These are phyloP conservation scores for Poecilia latipinna DNA, from an alignment of 2,113 vertebrate genomes.

Conservation along the genomic window DNA sequence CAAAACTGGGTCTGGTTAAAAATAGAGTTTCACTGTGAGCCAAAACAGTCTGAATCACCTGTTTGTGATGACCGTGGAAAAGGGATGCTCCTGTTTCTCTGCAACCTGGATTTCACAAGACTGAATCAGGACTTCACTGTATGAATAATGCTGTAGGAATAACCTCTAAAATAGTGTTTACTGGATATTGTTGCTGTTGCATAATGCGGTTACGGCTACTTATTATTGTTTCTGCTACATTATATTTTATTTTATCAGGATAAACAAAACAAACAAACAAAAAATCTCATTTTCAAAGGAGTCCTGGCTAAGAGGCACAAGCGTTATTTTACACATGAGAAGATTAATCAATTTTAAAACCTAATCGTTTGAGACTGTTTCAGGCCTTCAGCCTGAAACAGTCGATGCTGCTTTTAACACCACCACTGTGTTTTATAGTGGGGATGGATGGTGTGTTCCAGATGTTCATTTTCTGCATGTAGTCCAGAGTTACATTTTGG, in stretches of 20 bases:
- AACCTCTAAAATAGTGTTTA: background rate
- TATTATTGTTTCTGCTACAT: background rate
- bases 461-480: too few species aligned
- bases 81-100: slow-evolving; percentile 1
- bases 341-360: background rate
- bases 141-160: background rate
- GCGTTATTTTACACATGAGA: background rate
- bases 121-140: slow-evolving; percentile 4
- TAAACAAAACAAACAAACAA: too few species aligned
- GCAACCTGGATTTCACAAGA: slow-evolving; percentile 4
- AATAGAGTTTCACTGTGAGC: slow-evolving; percentile 4
- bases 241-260: background rate
- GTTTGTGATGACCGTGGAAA: background rate
- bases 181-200: background rate
- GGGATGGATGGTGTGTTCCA: too few species aligned
- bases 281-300: too few species aligned
- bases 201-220: background rate
- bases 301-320: too few species aligned
- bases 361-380: too few species aligned
- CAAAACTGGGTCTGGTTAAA: slow-evolving; percentile 13
- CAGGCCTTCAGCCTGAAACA: too few species aligned
- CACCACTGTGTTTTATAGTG: too few species aligned
- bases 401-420: too few species aligned
- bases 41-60: slow-evolving; percentile 13
- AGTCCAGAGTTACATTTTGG: too few species aligned